These are phyloP conservation scores for Drosophila nasuta DNA, from an alignment of 1,140 invertebrate genomes.

Conservation along the genomic window DNA sequence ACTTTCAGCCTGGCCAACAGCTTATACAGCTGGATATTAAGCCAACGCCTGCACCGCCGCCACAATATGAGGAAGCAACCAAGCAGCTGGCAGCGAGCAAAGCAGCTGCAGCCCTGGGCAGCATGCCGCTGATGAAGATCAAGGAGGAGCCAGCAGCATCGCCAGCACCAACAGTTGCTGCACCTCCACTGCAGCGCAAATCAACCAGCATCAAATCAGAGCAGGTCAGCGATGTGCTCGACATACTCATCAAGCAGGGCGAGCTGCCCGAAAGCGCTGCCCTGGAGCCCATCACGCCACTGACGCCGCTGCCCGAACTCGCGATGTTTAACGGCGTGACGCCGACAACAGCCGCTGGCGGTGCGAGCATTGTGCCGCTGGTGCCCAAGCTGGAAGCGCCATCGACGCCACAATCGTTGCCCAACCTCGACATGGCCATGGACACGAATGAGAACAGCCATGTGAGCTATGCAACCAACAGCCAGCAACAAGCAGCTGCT, in stretches of 20 bases:
- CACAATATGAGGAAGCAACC: conserved; percentile 90
- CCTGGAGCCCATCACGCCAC: conserved; percentile 89
- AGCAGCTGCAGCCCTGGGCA: conserved; percentile 66
- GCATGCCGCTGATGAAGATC: conserved; percentile 71
- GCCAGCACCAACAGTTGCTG: conserved; percentile 22
- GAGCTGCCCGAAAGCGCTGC: conserved; percentile 95
- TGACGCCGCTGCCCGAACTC: conserved; percentile 85
- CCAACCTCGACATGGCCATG: conserved; percentile 64
- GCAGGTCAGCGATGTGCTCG: conserved; percentile 97
- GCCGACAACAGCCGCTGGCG: conserved; percentile 57
- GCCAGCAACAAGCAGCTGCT: conserved; percentile 19
- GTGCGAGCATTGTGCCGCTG: conserved; percentile 65
- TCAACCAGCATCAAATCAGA: conserved; percentile 90
- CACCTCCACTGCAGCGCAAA: conserved; percentile 78
- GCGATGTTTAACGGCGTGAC: conserved; percentile 54
- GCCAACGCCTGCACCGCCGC: conserved; percentile 84
- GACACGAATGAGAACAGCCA: conserved; percentile 55
- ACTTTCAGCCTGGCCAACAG: conserved; percentile 65
- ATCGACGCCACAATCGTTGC: conserved; percentile 54
- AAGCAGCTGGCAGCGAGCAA: conserved; percentile 86
- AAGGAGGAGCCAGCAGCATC: conserved; percentile 72
- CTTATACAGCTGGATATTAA: conserved; percentile 85
- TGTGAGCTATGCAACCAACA: conserved; percentile 27
- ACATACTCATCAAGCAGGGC: conserved; percentile 97
- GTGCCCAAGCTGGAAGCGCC: conserved; percentile 67